Evolutionary conservation across 2,888 invertebrate species (phyloP).

Genomic region (Drosophila ochracea): DNA sequence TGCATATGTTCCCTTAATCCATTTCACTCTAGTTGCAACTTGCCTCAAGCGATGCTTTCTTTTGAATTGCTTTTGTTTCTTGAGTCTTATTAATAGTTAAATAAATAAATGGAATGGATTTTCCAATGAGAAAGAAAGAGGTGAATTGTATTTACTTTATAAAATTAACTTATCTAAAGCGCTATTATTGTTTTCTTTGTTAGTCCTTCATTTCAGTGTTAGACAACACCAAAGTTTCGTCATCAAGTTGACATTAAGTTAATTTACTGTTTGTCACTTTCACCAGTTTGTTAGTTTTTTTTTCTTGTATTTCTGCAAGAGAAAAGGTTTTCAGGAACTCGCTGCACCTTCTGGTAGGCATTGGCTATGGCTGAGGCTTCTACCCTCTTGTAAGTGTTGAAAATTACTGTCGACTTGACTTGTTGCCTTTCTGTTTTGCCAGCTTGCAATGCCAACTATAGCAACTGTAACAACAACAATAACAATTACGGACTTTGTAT

Average conservation of each 20-base stretch:
- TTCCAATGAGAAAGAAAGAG: no score
- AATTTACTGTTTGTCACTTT: not conserved
- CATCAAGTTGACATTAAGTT: not conserved
- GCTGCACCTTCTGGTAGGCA: slow-evolving; percentile 29
- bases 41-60: slow-evolving; percentile 1
- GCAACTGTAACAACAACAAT: slow-evolving; percentile 49
- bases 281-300: not conserved
- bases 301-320: not conserved
- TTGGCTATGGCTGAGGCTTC: slow-evolving; percentile 29
- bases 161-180: not conserved
- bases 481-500: slow-evolving; percentile 46
- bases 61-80: not conserved
- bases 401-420: slow-evolving; percentile 81
- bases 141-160: not conserved
- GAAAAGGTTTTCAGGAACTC: slow-evolving; percentile 44
- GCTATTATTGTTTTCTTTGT: not conserved
- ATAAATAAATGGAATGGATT: not conserved
- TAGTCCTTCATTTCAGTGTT: not conserved
- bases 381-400: slow-evolving; percentile 75
- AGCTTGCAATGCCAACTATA: slow-evolving; percentile 46
- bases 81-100: not conserved
- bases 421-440: slow-evolving; percentile 78
- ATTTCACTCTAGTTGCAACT: slow-evolving; percentile 33
- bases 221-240: not conserved
- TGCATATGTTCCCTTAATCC: slow-evolving; percentile 37